Base-by-base conservation (phyloP, 37 sponge, comb jelly and placozoan genomes). In the Dysidea cf. avara region DNA sequence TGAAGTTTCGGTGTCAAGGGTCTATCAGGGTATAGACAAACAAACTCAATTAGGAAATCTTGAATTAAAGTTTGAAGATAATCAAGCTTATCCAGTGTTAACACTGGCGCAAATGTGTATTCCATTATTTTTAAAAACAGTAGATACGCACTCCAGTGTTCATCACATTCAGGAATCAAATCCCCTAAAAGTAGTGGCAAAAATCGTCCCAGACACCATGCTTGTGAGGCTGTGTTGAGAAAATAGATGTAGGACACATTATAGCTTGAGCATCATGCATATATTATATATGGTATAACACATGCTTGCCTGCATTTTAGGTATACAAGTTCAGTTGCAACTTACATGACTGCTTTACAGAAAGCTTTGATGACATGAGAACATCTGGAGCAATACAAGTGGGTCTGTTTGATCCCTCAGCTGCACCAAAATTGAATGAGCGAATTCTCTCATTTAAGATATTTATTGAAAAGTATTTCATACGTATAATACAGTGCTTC, bases 101-200 rank as follows among this genome's bases (percentile, higher is more conserved):
- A 50, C 12, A 22, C 24, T 30, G 83, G 89, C 31, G 83, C 80
- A 66, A 88, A 78, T n/a, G 68, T 14, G 26, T 68, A 72, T 32
- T 78, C 90, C 48, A 76, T 61, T 26, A 89, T 89, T 21, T 60
- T 60, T 14, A 78, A 57, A 14, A 83, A 65, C 12, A 53, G 24
- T 4, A 89, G 70, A 36, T 63, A 90, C 40, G 64, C 69, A 0
- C 61, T 30, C 83, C 83, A 89, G 37, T 80, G 14, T 2, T 0
- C 50, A 28, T 84, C 56, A 22, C 75, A 65, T 31, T 74, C 71
- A 20, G 64, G 58, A 29, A 90, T 72, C 22, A 62, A 31, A 17
- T 80, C 68, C 2, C 90, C 85, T 60, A 90, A 33, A 28, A 90
- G 2, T 17, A 90, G 54, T 17, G 90, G 90, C 7, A 83, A 71